Percentiles rank a stretch among this genome's conserved stretches.
Evolutionary conservation across 1,140 invertebrate species (phyloP).

Genomic region (Temnothorax nylanderi): DNA sequence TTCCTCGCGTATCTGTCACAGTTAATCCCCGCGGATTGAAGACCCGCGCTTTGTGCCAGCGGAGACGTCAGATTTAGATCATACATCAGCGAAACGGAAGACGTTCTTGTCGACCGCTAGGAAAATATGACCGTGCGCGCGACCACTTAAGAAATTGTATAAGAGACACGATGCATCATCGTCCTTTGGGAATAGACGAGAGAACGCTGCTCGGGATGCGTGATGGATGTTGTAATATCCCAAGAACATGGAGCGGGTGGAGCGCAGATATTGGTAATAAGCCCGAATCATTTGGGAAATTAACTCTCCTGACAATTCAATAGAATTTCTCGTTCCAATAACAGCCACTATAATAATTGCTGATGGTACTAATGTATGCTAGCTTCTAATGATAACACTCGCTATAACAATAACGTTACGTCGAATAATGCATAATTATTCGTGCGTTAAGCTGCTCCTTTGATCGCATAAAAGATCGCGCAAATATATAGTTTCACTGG

Average conservation of each 20-base stretch:
- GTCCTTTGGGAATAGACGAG: slow-evolving; percentile 38
- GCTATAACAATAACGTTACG: background rate
- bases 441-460: background rate
- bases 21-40: slow-evolving; percentile 29
- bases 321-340: slow-evolving; percentile 2
- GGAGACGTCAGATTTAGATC: slow-evolving; percentile 44
- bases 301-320: background rate
- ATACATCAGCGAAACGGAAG: slow-evolving; percentile 47
- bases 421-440: background rate
- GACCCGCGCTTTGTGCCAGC: slow-evolving; percentile 24
- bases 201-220: slow-evolving; percentile 26
- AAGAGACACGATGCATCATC: slow-evolving; percentile 59
- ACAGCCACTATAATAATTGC: background rate
- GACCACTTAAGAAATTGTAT: slow-evolving; percentile 64
- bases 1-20: background rate
- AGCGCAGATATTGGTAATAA: slow-evolving; percentile 41
- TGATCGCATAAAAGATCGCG: background rate
- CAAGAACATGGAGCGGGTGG: background rate
- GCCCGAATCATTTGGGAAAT: slow-evolving; percentile 33
- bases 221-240: slow-evolving; percentile 66
- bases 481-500: background rate
- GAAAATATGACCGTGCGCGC: slow-evolving; percentile 47
- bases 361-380: background rate
- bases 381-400: background rate
- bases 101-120: slow-evolving; percentile 18